These are phyloP conservation scores for Chlorospingus flavigularis DNA, from an alignment of 2,797 vertebrate genomes.

Conservation along the genomic window DNA sequence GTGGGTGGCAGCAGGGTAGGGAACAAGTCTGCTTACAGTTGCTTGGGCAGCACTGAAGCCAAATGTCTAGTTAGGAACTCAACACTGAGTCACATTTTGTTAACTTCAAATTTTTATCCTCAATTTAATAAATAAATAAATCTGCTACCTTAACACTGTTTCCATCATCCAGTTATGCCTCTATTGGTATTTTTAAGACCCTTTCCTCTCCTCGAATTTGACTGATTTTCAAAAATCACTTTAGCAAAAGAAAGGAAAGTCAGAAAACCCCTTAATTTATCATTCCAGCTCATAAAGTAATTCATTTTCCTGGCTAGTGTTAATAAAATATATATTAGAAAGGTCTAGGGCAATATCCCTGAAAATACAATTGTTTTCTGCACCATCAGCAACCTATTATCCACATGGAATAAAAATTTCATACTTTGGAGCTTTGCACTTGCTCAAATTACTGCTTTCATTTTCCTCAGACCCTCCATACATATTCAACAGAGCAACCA, in stretches of 20 bases:
- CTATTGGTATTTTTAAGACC: not conserved
- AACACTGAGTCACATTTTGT: not conserved
- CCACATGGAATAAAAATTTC: not conserved
- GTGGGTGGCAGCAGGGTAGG: not conserved
- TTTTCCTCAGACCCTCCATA: not conserved
- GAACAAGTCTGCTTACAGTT: not conserved
- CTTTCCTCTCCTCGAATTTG: not conserved
- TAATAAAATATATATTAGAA: not conserved
- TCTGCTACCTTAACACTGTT: not conserved
- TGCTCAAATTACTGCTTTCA: not conserved
- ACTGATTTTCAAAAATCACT: not conserved
- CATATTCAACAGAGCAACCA: not conserved
- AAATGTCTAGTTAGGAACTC: not conserved
- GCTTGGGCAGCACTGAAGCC: not conserved
- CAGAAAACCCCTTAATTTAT: accelerated
- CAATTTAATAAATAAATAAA: not conserved
- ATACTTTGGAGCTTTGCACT: not conserved
- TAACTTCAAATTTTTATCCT: not conserved
- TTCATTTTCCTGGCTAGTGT: not conserved
- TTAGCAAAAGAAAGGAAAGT: not conserved
- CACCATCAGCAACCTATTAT: not conserved
- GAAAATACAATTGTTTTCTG: not conserved
- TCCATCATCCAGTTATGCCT: not conserved
- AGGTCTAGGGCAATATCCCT: not conserved
- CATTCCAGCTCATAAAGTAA: not conserved